Percentiles rank a stretch among this genome's conserved stretches.
These are phyloP conservation scores for Argentina silus DNA, from an alignment of 2,797 vertebrate species.

Conservation along the genomic window DNA sequence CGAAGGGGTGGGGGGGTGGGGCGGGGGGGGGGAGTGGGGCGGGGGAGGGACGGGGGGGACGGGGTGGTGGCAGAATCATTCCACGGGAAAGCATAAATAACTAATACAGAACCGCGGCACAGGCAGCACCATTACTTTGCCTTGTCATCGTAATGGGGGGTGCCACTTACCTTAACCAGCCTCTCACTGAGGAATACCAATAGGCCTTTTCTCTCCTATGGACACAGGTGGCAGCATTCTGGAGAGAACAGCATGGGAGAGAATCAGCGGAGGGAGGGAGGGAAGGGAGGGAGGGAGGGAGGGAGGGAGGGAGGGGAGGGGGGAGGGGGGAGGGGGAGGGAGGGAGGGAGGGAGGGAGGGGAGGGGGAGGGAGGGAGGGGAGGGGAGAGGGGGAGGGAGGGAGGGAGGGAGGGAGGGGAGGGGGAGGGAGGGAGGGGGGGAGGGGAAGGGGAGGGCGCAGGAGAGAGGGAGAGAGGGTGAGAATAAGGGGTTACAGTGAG, in stretches of 20 bases:
- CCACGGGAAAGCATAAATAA: constrained; percentile 47
- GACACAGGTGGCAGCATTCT: constrained; percentile 67
- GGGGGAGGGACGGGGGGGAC: constrained; percentile 39
- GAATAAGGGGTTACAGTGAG: no score
- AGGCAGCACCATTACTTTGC: constrained; percentile 53
- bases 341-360: background rate
- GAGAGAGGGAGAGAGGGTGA: no score
- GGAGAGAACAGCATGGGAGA: constrained; percentile 51
- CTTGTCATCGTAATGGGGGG: constrained; percentile 61
- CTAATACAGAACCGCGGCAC: constrained; percentile 54
- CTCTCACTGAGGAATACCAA: constrained; percentile 56
- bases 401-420: constrained; percentile 48
- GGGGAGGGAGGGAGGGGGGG: constrained; percentile 15
- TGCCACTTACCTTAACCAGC: constrained; percentile 75
- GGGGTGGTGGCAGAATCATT: constrained; percentile 39
- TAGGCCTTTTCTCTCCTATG: constrained; percentile 42
- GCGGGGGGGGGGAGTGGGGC: constrained; percentile 44
- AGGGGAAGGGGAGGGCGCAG: constrained; percentile 8
- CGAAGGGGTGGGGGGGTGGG: constrained; percentile 8
- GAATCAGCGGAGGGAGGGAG: no score
- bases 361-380: constrained; percentile 19
- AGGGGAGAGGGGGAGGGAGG: constrained; percentile 37
- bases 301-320: constrained; percentile 30
- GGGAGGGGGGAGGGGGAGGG: background rate
- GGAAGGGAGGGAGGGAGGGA: constrained; percentile 24